Evolutionary conservation across 2,888 invertebrate genomes (phyloP).

Genomic region (Agonopterix alstromeriana): DNA sequence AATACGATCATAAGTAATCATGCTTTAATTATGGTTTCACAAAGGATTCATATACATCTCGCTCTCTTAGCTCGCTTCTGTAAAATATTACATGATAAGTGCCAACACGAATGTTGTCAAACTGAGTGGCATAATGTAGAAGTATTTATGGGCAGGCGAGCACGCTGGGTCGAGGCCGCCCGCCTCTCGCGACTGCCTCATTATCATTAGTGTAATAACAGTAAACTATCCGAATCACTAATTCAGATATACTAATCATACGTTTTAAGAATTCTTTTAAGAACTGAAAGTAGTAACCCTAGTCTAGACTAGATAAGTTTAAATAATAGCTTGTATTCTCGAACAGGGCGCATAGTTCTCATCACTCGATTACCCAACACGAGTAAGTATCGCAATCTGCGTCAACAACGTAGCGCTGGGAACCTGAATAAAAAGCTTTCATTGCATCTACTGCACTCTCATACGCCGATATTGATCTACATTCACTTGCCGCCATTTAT

Average conservation of each 20-base stretch:
- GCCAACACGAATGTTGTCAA: slow-evolving; percentile 1
- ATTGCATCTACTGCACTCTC: slow-evolving; percentile 2
- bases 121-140: slow-evolving; percentile 5
- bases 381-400: not conserved
- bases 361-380: slow-evolving; percentile 6
- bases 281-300: not conserved
- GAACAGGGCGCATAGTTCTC: slow-evolving; percentile 3
- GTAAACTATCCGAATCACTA: not conserved
- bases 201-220: slow-evolving; percentile 9
- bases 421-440: slow-evolving; percentile 6
- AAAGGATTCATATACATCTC: no score
- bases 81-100: not conserved
- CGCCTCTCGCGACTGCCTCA: slow-evolving; percentile 7
- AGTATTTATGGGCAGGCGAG: slow-evolving; percentile 2
- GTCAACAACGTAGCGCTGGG: not conserved
- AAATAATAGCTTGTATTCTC: no score
- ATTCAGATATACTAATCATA: not conserved
- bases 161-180: slow-evolving; percentile 19
- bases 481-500: not conserved
- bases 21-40: no score
- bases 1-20: no score
- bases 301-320: not conserved
- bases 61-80: no score
- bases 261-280: not conserved
- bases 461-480: not conserved